Percentiles rank a stretch among this genome's conserved stretches.
Conservation (phyloP, 2,113 vertebrate genomes). For the Dromaius novaehollandiae region DNA sequence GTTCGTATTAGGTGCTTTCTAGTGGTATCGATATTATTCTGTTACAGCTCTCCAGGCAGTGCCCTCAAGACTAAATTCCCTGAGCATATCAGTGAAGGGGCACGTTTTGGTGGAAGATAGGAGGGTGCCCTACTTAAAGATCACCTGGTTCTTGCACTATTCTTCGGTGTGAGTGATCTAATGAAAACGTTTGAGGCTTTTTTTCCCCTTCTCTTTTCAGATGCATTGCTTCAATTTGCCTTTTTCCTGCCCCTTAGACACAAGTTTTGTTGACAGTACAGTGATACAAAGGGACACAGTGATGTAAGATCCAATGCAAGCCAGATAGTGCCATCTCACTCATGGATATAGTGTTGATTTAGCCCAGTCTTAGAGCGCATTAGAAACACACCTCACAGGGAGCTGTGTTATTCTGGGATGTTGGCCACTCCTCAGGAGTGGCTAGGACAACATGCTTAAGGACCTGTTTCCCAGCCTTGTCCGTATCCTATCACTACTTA, state of each 20-base stretch:
- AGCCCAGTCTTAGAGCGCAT: not conserved
- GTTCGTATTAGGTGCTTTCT: not conserved
- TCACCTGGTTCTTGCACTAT: not conserved
- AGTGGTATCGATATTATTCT: fast-evolving
- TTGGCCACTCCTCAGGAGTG: not conserved
- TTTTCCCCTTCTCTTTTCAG: not conserved
- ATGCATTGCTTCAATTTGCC: not conserved
- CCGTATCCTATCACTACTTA: not conserved
- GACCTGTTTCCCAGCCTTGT: not conserved
- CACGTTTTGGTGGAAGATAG: not conserved
- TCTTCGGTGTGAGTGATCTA: not conserved
- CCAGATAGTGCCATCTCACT: not conserved
- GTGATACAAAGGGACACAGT: not conserved
- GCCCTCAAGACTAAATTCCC: not conserved
- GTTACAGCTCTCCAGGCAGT: not conserved
- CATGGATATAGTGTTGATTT: not conserved
- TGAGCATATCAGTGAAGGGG: not conserved
- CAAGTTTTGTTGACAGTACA: not conserved
- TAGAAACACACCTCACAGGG: not conserved
- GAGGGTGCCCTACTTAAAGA: not conserved
- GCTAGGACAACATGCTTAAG: not conserved
- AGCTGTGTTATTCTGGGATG: not conserved
- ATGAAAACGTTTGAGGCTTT: not conserved
- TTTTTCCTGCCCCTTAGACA: not conserved
- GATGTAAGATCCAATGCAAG: not conserved